These are phyloP conservation scores for Aegithalos caudatus DNA, from an alignment of 2,113 vertebrate species.

Conservation along the genomic window DNA sequence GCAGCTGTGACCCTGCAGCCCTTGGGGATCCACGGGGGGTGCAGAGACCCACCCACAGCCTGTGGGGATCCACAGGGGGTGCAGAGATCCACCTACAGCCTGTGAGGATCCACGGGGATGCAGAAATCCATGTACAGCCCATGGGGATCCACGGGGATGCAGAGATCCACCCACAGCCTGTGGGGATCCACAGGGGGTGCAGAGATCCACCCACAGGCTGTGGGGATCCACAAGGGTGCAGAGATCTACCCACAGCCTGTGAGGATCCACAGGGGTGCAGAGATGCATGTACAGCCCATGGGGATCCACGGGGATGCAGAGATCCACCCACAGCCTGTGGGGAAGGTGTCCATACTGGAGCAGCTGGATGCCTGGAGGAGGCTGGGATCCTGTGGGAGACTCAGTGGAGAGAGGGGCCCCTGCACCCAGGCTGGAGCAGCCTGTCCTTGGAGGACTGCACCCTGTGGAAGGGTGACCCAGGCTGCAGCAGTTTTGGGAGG, in stretches of 20 bases:
- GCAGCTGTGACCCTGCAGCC: background rate
- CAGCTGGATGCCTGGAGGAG: background rate
- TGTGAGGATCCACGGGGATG: too few relatives aligned
- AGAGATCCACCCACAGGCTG: background rate
- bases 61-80: fast-evolving
- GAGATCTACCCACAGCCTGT: background rate
- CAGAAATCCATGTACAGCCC: background rate
- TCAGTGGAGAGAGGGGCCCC: fast-evolving
- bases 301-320: too few relatives aligned
- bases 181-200: background rate
- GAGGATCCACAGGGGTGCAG: background rate
- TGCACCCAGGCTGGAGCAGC: background rate
- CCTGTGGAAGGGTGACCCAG: fast-evolving
- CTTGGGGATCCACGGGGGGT: fast-evolving
- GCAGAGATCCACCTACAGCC: background rate
- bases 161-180: background rate
- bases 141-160: background rate
- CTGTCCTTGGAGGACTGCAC: background rate
- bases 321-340: background rate
- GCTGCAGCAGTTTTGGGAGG: background rate
- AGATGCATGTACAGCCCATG: background rate
- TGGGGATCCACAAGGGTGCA: background rate
- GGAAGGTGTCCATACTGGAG: fast-evolving
- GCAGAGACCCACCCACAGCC: background rate
- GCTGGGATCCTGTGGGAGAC: background rate